Evolutionary conservation across 2,113 vertebrate species (phyloP), one percentile per base, ranked within the genome.

Genomic region (Sander vitreus): DNA sequence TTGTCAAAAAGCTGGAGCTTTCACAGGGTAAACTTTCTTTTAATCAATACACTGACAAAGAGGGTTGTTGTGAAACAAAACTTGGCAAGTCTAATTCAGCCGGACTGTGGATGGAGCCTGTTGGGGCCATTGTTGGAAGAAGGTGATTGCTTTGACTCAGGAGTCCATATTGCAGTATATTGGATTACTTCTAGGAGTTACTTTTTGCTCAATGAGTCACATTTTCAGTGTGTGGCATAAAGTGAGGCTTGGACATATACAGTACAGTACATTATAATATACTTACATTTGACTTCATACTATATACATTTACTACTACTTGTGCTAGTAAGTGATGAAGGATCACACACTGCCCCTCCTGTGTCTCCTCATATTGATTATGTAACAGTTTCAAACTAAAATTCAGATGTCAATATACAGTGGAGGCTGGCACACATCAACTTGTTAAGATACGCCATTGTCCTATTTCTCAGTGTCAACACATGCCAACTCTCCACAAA

Each of bases 11-110:
- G 48, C 63, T 63, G 5, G 2, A 50, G 55, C 47, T 72, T 75
- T 79, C 25, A 63, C 16, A 50, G 58, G 53, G n/a, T 48, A 11
- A 72, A 83, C 12, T 8, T 64, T 80, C 71, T 65, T 80, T 15
- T 18, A 76, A 54, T 84, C 65, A 55, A 72, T 77, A 65, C 50
- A 55, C 23, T 33, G 19, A 80, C 59, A 84, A 72, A 75, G 47
- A 68, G 2, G 3, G 13, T 10, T 70, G 68, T 76, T 77, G 54
- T 62, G 66, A 83, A 59, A 59, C n/a, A 55, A 72, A 18, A 47
- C 50, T 0, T 19, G 15, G 4, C 2, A 63, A 33, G 27, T 64
- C 25, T 63, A 8, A 27, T 64, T 66, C 43, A n/a, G 72, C 27
- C 23, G 1, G 4, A 11, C 27, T 45, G 15, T 58, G 25, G n/a